Conservation (phyloP, 2,113 vertebrate species). For the Trachemys scripta region DNA sequence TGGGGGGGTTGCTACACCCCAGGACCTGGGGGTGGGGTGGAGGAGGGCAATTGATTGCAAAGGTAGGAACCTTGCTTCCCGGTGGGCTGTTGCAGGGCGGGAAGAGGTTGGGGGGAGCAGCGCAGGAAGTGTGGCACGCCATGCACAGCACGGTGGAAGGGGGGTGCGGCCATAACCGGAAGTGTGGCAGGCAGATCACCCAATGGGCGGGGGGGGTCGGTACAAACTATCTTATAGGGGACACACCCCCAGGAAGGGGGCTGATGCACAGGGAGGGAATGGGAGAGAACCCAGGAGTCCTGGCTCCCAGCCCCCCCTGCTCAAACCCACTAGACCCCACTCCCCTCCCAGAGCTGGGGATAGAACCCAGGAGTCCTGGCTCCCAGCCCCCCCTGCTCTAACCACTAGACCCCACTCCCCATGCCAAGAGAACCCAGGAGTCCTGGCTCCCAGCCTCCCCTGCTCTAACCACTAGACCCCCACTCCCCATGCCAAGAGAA, state of each 20-base stretch:
- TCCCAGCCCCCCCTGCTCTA: no score
- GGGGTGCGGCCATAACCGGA: conserved; percentile 25
- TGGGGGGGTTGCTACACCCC: background rate
- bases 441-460: no score
- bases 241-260: conserved; percentile 17
- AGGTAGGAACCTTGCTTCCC: background rate
- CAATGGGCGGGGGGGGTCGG: background rate
- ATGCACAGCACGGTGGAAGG: fast-evolving
- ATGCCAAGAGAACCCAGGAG: no score
- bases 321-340: no score
- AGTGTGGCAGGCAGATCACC: background rate
- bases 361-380: no score
- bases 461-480: no score
- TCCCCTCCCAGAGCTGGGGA: no score
- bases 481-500: no score
- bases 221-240: no score
- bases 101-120: background rate
- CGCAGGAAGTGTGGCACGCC: background rate
- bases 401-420: no score
- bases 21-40: background rate
- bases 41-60: no score
- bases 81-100: background rate
- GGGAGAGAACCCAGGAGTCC: conserved; percentile 42
- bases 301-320: no score
- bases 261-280: conserved; percentile 52